Evolutionary conservation across 2,797 vertebrate genomes (phyloP).

Genomic region (Parambassis ranga): DNA sequence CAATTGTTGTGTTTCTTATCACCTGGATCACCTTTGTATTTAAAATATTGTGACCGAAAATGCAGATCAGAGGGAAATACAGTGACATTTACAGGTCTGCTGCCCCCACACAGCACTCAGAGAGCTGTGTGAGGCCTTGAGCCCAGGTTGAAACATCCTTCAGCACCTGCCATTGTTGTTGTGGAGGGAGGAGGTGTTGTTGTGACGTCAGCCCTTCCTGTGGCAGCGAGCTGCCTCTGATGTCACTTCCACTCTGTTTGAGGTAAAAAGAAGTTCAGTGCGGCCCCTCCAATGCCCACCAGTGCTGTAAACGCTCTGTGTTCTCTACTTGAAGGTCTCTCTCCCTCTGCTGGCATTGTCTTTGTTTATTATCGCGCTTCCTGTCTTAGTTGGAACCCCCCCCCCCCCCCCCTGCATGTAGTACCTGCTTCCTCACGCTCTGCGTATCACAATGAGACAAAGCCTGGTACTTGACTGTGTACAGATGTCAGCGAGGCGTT

Average conservation of each 20-base stretch:
- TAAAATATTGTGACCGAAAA: too few relatives aligned
- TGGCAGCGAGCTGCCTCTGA: slow-evolving; percentile 42
- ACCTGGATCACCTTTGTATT: too few relatives aligned
- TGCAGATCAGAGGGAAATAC: too few relatives aligned
- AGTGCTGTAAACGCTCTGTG: slow-evolving; percentile 55
- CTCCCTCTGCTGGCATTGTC: slow-evolving; percentile 67
- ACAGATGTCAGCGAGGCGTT: slow-evolving; percentile 42
- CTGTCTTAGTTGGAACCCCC: slow-evolving; percentile 57
- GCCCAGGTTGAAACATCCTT: slow-evolving; percentile 59
- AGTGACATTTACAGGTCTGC: too few relatives aligned
- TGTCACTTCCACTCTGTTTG: slow-evolving; percentile 56
- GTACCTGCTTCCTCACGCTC: slow-evolving; percentile 66
- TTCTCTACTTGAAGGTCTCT: slow-evolving; percentile 66
- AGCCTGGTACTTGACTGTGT: slow-evolving; percentile 29
- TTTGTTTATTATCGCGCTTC: slow-evolving; percentile 62
- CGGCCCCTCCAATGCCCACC: slow-evolving; percentile 54
- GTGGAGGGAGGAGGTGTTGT: not conserved
- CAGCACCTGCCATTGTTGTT: slow-evolving; percentile 69
- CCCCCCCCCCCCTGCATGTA: slow-evolving; percentile 37
- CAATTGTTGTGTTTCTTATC: too few relatives aligned
- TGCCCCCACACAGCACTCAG: too few relatives aligned
- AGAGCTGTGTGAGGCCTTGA: slow-evolving; percentile 54
- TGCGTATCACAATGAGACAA: slow-evolving; percentile 63
- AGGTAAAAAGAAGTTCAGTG: slow-evolving; percentile 67
- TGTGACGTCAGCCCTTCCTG: slow-evolving; percentile 62